Evolutionary conservation across 2,797 vertebrate species (phyloP).

Genomic region (Alca torda): DNA sequence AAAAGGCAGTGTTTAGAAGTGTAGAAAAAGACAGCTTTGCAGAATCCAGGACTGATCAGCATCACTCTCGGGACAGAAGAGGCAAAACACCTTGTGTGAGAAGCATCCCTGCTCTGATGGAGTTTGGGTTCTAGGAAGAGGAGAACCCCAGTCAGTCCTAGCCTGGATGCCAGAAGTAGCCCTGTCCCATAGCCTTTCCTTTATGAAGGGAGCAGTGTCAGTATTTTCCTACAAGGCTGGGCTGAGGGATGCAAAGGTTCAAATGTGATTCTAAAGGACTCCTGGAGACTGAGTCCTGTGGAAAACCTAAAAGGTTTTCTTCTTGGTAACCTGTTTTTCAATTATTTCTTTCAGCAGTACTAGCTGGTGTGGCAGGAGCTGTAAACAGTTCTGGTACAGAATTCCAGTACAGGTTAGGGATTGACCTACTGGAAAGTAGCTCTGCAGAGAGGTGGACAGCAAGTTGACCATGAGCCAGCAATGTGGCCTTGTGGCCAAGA

Average conservation of each 20-base stretch:
- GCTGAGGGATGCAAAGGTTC: background rate
- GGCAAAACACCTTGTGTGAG: background rate
- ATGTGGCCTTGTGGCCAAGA: background rate
- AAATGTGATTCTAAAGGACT: background rate
- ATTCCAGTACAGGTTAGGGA: background rate
- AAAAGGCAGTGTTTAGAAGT: background rate
- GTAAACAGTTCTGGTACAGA: background rate
- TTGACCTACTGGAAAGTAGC: background rate
- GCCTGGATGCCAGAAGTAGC: background rate
- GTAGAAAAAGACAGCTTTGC: background rate
- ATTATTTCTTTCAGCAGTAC: background rate
- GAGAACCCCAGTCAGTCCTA: background rate
- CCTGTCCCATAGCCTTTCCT: background rate
- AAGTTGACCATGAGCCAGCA: background rate
- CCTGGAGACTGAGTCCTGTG: background rate
- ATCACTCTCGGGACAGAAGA: background rate
- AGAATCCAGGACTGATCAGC: background rate
- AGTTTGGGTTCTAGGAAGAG: background rate
- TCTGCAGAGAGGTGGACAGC: background rate
- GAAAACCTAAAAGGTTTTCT: background rate
- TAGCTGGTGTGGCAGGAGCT: background rate
- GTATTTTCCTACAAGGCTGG: background rate
- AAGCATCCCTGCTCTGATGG: background rate
- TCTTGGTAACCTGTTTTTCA: background rate
- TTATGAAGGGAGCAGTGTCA: background rate